phyloP scores from a whole-genome alignment of 2,888 invertebrate species.

The Malthinus seriepunctatus region DNA sequence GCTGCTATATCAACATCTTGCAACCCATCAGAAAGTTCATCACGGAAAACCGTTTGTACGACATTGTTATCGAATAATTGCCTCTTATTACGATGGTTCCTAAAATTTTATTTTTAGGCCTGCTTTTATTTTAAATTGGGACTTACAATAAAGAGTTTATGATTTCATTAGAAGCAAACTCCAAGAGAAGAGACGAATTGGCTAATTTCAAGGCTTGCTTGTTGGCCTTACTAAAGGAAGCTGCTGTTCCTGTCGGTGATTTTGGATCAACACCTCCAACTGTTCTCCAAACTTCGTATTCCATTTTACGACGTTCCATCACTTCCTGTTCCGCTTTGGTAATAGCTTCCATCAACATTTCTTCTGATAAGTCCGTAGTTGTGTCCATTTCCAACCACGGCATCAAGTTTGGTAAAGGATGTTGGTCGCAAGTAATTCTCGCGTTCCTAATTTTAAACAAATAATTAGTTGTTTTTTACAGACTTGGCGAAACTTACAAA shows the following conservation, averaged over 20 bases:
- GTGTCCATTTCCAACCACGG: conserved; percentile 73
- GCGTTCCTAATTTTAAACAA: conserved; percentile 62
- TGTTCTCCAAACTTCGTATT: conserved; percentile 81
- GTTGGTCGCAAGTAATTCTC: conserved; percentile 73
- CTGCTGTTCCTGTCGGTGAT: conserved; percentile 84
- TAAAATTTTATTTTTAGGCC: conserved; percentile 36
- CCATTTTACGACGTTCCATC: conserved; percentile 73
- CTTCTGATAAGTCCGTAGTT: conserved; percentile 70
- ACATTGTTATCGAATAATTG: conserved; percentile 72
- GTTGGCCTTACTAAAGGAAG: conserved; percentile 89
- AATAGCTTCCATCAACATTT: conserved; percentile 73
- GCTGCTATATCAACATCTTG: conserved; percentile 79
- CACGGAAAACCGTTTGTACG: conserved; percentile 61
- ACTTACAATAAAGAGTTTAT: conserved; percentile 64
- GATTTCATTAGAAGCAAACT: conserved; percentile 86
- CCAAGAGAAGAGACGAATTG: conserved; percentile 83
- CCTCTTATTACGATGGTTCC: conserved; percentile 66
- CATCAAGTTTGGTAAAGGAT: conserved; percentile 66
- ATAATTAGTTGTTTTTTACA: background rate
- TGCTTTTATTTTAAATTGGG: background rate
- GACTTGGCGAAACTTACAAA: conserved; percentile 62
- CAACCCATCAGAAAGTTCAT: conserved; percentile 75
- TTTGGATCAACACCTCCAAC: conserved; percentile 84
- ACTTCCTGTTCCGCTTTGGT: conserved; percentile 80
- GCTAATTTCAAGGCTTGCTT: conserved; percentile 80